Conservation (phyloP, 2,113 vertebrate species). For the Thalassoma bifasciatum region DNA sequence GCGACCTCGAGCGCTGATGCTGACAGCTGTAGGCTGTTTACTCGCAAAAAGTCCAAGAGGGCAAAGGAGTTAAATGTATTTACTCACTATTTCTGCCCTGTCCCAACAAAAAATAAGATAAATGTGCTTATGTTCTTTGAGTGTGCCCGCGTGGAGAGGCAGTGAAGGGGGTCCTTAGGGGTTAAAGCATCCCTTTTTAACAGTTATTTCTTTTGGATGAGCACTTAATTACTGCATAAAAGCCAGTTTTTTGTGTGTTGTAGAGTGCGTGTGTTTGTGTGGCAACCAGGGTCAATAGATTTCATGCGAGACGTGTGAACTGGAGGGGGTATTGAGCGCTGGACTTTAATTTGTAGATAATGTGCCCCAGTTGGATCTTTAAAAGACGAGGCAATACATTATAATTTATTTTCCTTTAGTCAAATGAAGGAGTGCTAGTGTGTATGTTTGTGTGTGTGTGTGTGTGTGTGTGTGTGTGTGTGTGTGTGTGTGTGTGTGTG, state of each 20-base stretch:
- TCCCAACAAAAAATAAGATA: constrained; percentile 38
- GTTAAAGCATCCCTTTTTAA: constrained; percentile 28
- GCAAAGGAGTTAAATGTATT: constrained; percentile 62
- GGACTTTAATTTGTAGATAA: constrained; percentile 69
- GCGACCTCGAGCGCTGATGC: constrained; percentile 46
- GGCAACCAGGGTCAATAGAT: constrained; percentile 68
- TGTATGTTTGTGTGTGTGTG: constrained; percentile 38
- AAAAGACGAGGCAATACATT: constrained; percentile 42
- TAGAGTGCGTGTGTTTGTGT: constrained; percentile 23
- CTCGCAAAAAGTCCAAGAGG: constrained; percentile 62
- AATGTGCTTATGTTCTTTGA: constrained; percentile 3
- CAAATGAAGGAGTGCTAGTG: constrained; percentile 49
- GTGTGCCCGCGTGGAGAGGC: not conserved
- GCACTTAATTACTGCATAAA: constrained; percentile 20
- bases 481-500: constrained; percentile 19
- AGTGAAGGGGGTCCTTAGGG: not conserved
- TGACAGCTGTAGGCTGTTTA: constrained; percentile 59
- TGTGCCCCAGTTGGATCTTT: constrained; percentile 58
- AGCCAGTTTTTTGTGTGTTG: constrained; percentile 4
- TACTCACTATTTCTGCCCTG: constrained; percentile 48
- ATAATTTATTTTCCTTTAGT: constrained; percentile 42
- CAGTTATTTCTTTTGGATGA: constrained; percentile 1
- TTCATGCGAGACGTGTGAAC: constrained; percentile 70
- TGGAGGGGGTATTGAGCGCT: constrained; percentile 60
- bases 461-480: constrained; percentile 43